Base-by-base conservation (phyloP, 2,888 invertebrate species). In the Thelaira solivaga region DNA sequence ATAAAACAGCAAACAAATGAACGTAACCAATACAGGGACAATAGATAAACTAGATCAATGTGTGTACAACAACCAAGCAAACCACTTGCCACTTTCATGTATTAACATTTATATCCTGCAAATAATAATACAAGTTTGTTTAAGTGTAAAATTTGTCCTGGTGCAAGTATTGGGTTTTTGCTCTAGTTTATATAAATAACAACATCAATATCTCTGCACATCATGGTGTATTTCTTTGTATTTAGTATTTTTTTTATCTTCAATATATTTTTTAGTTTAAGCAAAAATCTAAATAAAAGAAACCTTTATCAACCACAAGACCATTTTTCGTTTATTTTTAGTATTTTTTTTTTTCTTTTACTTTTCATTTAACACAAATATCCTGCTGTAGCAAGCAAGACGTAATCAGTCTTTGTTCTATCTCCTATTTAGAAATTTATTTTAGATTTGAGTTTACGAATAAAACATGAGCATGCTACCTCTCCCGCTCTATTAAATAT, bases 281-380 rank as follows among this genome's bases (percentile, higher is more conserved):
- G 36, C 22, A 53, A 75, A 76, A 76, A 71, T 64, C 53, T 31
- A 65, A 75, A 57, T 43, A 73, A 47, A 61, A 67, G 61, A 47
- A 72, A 55, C 72, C 67, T 62, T 67, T 67, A 65, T 77, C 73
- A 73, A 68, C 72, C 76, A 61, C 76, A 73, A 61, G 31, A 61
- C 67, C 34, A 72, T 72, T 64, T 71, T 51, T 69, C 22, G 1
- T 57, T 36, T 34, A 18, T 57, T 22, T 13, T 39, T 43, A 29
- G n/a, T n/a, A n/a, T n/a, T n/a, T n/a, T n/a, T 8, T 5, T 29
- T 13, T 53, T 53, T 55, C 26, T 8, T 31, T 29, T 49, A 13
- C 13, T 31, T 51, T 13, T 36, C 8, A 34, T 34, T 11, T 22
- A 39, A 43, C 71, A 29, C 8, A 31, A 24, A 24, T 57, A 39